Base-by-base conservation (phyloP, 2,797 vertebrate species). In the Siniperca undulata region DNA sequence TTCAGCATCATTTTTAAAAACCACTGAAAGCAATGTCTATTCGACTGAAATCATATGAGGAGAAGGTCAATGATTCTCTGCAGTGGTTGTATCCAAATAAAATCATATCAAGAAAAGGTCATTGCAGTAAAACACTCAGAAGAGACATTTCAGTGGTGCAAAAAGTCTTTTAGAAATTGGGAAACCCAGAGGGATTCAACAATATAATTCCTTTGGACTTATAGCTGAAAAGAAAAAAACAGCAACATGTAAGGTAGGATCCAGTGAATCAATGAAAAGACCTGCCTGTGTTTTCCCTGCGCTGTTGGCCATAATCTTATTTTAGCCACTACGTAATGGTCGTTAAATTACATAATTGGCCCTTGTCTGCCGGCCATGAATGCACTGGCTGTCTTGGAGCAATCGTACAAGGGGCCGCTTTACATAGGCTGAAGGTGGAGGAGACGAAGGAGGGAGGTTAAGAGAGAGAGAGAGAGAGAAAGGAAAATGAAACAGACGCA, bases 261-360 rank as follows among this genome's bases (percentile, higher is more conserved):
- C 38, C 38, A 72, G 84, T 76, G 65, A 76, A 84, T 81, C 77
- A 59, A 58, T 82, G 86, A 88, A 88, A 87, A 77, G 85, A 59
- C 70, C 81, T 84, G 88, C 84, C 81, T 84, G 76, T 90, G 86
- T 89, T 93, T 86, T 74, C 46, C 81, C 16, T 55, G 81, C 91
- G 84, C 94, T 95, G 79, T 90, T 80, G 94, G 85, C 86, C 89
- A 75, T 97, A 96, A 19, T 95, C 94, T 88, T 96, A 95, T 94
- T 97, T 97, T 92, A 97, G 97, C 5, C 94, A 85, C 90, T 95
- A 95, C 80, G 95, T 96, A 90, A 97, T 96, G 82, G 85, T 96
- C 82, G 30, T 96, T 95, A 88, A 96, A 97, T 94, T 91, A 96
- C 84, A 96, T 96, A 6, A 96, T 95, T 2, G 96, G 93, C 75